These are phyloP conservation scores for Aphrophora alni DNA, from an alignment of 2,888 invertebrate genomes.

Conservation along the genomic window DNA sequence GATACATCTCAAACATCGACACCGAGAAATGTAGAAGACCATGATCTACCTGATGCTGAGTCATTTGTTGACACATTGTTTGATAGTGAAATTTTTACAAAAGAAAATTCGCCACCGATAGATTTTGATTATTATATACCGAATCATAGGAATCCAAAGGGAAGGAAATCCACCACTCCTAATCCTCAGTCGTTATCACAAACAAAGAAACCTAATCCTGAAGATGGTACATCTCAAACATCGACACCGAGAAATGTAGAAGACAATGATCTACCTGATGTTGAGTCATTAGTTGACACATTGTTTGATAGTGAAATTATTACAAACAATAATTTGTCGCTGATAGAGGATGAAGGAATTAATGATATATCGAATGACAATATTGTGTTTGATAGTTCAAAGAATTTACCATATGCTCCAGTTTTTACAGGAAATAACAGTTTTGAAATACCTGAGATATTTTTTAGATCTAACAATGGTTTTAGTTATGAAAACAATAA, in stretches of 20 bases:
- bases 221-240: background rate
- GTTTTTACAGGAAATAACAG: background rate
- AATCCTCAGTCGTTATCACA: no score
- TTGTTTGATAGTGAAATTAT: no score
- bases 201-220: no score
- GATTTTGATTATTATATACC: background rate
- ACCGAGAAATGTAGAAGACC: no score
- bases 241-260: no score
- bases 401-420: background rate
- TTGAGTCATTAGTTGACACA: no score
- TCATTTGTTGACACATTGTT: no score
- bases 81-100: no score
- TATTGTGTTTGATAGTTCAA: background rate
- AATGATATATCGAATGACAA: background rate
- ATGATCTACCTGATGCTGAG: no score
- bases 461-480: background rate
- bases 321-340: background rate
- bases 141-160: no score
- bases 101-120: background rate
- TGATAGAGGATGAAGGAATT: background rate
- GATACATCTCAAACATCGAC: background rate
- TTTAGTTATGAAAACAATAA: background rate
- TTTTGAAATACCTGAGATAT: background rate
- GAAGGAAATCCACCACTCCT: no score
- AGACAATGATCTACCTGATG: no score